phyloP scores from a whole-genome alignment of 2,888 invertebrate species.

The Melolontha melolontha region DNA sequence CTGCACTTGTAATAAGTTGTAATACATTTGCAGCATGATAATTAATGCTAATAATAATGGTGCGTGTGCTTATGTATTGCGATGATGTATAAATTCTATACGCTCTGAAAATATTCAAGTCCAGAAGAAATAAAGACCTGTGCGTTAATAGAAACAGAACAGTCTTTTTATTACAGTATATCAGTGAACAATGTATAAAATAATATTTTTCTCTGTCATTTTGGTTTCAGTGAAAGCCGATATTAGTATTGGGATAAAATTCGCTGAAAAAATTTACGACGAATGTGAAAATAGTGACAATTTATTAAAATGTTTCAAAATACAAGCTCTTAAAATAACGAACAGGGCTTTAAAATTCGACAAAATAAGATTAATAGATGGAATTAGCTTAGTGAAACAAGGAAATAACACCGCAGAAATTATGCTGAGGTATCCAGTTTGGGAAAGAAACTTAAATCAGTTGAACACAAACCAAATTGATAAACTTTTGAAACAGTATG shows the following conservation, averaged over 20 bases:
- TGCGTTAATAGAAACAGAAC: background rate
- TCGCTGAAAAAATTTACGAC: constrained; percentile 70
- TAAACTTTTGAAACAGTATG: constrained; percentile 69
- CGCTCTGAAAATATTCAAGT: constrained; percentile 33
- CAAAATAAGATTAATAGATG: constrained; percentile 66
- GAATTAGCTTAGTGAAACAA: constrained; percentile 42
- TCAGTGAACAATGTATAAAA: constrained; percentile 25
- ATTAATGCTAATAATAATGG: background rate
- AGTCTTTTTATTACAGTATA: constrained; percentile 18
- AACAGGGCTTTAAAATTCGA: constrained; percentile 75
- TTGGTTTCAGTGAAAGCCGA: constrained; percentile 26
- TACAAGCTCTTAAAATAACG: constrained; percentile 75
- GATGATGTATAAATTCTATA: constrained; percentile 31
- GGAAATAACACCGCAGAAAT: constrained; percentile 2
- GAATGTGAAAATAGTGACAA: constrained; percentile 75
- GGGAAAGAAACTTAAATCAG: constrained; percentile 54
- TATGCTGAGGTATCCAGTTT: constrained; percentile 14
- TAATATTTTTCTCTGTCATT: constrained; percentile 23
- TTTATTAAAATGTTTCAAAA: constrained; percentile 77
- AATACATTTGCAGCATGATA: background rate
- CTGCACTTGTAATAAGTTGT: background rate
- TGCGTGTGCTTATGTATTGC: constrained; percentile 25
- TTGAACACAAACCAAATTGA: constrained; percentile 73
- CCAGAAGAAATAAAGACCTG: constrained; percentile 27
- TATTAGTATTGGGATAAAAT: constrained; percentile 63